Conservation (phyloP, 2,888 invertebrate genomes). For the Epistrophe eligans region DNA sequence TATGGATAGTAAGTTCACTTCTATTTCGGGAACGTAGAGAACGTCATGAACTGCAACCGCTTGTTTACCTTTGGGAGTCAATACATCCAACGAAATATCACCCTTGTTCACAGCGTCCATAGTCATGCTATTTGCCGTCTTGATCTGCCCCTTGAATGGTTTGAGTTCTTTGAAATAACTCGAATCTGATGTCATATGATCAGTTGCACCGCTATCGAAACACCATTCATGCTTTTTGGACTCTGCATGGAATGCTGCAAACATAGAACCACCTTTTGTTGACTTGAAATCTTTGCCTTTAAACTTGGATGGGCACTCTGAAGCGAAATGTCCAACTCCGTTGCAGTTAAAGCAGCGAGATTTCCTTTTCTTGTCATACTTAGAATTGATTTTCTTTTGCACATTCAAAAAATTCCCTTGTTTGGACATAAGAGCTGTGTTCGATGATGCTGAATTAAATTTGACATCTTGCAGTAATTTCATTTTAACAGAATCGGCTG, state of each 20-base stretch:
- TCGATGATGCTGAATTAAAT: background rate
- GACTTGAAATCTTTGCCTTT: too few relatives aligned
- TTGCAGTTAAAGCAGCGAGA: background rate
- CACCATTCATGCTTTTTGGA: too few relatives aligned
- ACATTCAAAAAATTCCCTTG: background rate
- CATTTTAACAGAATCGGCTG: conserved; percentile 11
- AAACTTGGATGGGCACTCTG: too few relatives aligned
- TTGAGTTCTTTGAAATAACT: background rate
- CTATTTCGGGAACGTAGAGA: conserved; percentile 24
- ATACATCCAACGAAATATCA: background rate
- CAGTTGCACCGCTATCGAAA: too few relatives aligned
- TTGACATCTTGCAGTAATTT: conserved; percentile 5
- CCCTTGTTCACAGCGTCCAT: background rate
- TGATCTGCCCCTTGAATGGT: too few relatives aligned
- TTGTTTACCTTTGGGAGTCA: background rate
- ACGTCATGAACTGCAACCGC: background rate
- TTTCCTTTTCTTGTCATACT: too few relatives aligned
- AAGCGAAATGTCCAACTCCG: too few relatives aligned
- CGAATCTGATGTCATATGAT: too few relatives aligned
- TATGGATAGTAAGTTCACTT: conserved; percentile 18
- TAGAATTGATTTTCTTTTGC: too few relatives aligned
- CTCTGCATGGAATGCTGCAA: too few relatives aligned
- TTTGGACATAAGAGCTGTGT: conserved; percentile 4
- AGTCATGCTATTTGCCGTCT: background rate
- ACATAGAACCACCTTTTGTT: too few relatives aligned